These are phyloP conservation scores for Paralvinella palmiformis DNA, from an alignment of 1,140 invertebrate genomes.

Conservation along the genomic window DNA sequence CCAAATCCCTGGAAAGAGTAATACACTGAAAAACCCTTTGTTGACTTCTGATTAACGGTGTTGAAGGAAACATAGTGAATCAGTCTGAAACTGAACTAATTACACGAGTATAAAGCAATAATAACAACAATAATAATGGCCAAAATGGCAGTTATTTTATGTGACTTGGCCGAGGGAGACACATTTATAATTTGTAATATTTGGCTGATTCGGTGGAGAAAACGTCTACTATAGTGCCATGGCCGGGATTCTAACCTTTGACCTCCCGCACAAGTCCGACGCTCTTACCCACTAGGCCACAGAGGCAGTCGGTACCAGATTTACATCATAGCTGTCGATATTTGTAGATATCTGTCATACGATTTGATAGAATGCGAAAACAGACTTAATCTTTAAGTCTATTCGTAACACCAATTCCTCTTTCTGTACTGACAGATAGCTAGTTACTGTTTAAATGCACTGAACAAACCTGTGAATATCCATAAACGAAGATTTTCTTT, in stretches of 20 bases:
- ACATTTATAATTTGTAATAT: not conserved
- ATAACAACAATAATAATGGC: not conserved
- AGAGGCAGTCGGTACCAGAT: not conserved
- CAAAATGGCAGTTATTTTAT: not conserved
- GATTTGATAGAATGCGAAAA: not conserved
- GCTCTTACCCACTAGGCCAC: not conserved
- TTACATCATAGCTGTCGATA: not conserved
- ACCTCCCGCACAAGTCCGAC: no score
- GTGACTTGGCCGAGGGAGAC: not conserved
- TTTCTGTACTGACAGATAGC: not conserved
- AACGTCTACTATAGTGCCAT: no score
- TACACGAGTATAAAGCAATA: not conserved
- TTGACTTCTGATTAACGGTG: constrained; percentile 3
- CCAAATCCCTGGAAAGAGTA: constrained; percentile 64
- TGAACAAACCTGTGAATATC: constrained; percentile 68
- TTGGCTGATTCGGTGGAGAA: no score
- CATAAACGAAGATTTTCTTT: constrained; percentile 78
- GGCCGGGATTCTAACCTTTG: no score
- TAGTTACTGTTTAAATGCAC: not conserved
- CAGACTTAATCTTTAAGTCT: no score
- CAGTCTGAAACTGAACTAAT: not conserved
- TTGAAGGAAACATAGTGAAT: not conserved
- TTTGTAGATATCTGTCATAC: no score
- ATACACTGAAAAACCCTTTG: constrained; percentile 6
- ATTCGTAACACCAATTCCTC: not conserved